Base-by-base conservation (phyloP, 1,140 invertebrate genomes). In the Triops longicaudatus region DNA sequence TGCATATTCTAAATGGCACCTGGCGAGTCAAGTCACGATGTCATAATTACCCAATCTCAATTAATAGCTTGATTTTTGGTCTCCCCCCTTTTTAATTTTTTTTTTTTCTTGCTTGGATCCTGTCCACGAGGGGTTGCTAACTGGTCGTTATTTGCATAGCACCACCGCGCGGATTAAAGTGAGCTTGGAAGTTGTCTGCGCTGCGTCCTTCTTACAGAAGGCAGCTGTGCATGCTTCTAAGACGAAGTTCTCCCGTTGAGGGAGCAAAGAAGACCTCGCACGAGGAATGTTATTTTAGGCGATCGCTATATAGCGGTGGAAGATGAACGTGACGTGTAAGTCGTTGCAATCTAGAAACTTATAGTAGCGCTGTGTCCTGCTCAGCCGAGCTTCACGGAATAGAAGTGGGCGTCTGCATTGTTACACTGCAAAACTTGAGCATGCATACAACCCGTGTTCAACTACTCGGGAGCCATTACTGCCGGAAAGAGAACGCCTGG, bases 241-340 rank as follows among this genome's bases (percentile, higher is more conserved):
- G 50, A 63, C 50, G 5, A 63, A 63, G 10, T 63, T 63, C 9
- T 10, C 44, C 22, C 14, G 14, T 63, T 17, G 0, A 5, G 50
- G 22, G 50, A 63, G 50, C n/a, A 63, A 22, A 10, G 50, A 63
- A 63, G 50, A 63, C 50, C 50, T 22, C 22, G 50, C 50, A 22
- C 50, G 22, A 63, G 50, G 50, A 63, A 63, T 63, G n/a, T 63
- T 63, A 63, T 63, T 63, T 63, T 63, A 22, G 50, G 50, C 50
- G 50, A 63, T 63, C 50, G 50, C 50, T 63, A 22, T 63, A 22
- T 14, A 63, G 50, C 22, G 50, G 50, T 63, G 50, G 50, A 63
- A 63, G 50, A 63, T 63, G 50, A 22, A 63, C 50, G 50, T 63
- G 50, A 22, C 50, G 50, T 63, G 50, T 22, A 63, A 22, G 50